phyloP scores from a whole-genome alignment of 2,888 invertebrate genomes.

The Andrena flavipes region DNA sequence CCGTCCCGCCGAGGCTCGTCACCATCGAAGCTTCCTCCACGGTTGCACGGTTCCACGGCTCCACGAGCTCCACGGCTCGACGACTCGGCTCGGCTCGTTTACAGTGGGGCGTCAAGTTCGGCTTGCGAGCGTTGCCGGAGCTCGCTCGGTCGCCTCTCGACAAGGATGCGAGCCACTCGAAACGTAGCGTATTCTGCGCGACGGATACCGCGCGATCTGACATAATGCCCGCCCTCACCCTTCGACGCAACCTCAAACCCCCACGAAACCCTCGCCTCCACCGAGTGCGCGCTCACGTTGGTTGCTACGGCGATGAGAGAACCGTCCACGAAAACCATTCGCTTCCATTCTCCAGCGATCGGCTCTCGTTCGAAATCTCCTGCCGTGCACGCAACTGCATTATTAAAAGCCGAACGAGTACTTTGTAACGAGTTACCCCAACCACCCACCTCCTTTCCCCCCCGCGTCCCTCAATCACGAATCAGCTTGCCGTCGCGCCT shows the following conservation, averaged over 20 bases:
- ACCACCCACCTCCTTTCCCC: slow-evolving; percentile 3
- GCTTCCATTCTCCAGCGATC: slow-evolving; percentile 68
- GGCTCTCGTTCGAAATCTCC: slow-evolving; percentile 68
- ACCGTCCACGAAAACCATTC: slow-evolving; percentile 71
- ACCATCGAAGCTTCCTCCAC: slow-evolving; percentile 42
- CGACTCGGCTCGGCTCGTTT: slow-evolving; percentile 67
- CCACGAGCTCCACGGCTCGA: slow-evolving; percentile 50
- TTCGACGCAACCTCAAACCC: slow-evolving; percentile 25
- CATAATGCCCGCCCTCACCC: slow-evolving; percentile 52
- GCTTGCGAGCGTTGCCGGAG: slow-evolving; percentile 68
- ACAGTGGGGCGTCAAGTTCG: slow-evolving; percentile 70
- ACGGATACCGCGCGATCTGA: slow-evolving; percentile 60
- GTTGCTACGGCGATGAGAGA: slow-evolving; percentile 79
- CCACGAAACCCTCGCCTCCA: background rate
- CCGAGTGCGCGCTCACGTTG: slow-evolving; percentile 37
- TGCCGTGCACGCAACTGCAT: slow-evolving; percentile 73
- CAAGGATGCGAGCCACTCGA: slow-evolving; percentile 80
- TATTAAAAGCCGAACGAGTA: slow-evolving; percentile 77
- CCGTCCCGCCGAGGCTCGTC: slow-evolving; percentile 9
- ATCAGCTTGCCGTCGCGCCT: slow-evolving; percentile 24
- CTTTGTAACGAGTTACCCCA: slow-evolving; percentile 67
- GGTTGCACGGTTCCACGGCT: slow-evolving; percentile 41
- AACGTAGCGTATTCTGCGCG: slow-evolving; percentile 64
- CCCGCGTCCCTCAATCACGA: slow-evolving; percentile 22
- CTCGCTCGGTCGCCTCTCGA: slow-evolving; percentile 78